phyloP scores from a whole-genome alignment of 2,888 invertebrate genomes.

The Yponomeuta cagnagella region DNA sequence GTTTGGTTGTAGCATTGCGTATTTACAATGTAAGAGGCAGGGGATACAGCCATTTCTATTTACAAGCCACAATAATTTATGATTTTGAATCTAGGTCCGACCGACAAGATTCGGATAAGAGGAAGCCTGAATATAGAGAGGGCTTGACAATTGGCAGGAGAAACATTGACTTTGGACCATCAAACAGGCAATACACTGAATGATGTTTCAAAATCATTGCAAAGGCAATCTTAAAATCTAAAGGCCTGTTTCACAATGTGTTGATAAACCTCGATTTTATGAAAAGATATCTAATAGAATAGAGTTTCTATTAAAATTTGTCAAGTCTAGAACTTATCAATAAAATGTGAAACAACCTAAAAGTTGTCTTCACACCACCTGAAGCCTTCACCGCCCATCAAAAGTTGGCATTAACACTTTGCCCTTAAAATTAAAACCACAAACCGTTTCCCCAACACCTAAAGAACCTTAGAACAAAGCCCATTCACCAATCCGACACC shows the following conservation, averaged over 20 bases:
- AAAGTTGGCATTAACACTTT: neutral
- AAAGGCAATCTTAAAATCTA: neutral
- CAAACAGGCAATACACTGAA: neutral
- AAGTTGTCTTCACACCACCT: neutral
- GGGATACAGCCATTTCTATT: neutral
- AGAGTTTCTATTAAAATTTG: no score
- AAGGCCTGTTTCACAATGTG: no score
- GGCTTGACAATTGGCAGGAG: no score
- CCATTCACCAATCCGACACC: slow-evolving; percentile 36
- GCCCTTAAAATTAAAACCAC: neutral
- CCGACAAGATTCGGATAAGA: no score
- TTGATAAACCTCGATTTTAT: no score
- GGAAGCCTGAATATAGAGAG: no score
- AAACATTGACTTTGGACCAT: neutral
- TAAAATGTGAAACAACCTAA: neutral
- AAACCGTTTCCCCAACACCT: neutral
- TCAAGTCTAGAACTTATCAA: no score
- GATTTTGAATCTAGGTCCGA: no score
- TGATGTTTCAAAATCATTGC: neutral
- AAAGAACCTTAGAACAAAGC: neutral
- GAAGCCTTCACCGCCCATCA: neutral
- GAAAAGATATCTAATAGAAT: no score
- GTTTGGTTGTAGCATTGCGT: neutral
- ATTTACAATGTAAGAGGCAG: slow-evolving; percentile 2
- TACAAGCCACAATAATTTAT: no score